Evolutionary conservation across 2,888 invertebrate genomes (phyloP), one percentile per base, ranked within the genome.

Genomic region (Torymus aiolomorphi): DNA sequence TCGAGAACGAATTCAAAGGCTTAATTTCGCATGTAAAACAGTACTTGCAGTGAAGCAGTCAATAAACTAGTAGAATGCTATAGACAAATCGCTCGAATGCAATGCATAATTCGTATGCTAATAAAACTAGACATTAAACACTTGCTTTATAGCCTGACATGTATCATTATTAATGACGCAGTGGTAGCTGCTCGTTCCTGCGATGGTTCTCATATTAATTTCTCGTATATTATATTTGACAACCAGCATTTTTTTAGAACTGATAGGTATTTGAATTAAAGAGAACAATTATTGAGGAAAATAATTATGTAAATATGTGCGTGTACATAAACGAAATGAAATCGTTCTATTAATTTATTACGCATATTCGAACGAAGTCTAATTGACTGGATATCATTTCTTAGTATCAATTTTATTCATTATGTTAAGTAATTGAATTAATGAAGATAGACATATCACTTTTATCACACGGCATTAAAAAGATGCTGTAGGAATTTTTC

Each of bases 91-190:
- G 54, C 14, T 67, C 10, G 13, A 59, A 70, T 51, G 49, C 11
- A 13, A 3, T n/a, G 20, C 65, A 59, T 49, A 59, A 71, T 72
- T 72, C 20, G 54, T 61, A 78, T 75, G 59, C 31, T 72, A 78
- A 72, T 78, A 61, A 78, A 72, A n/a, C 42, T 54, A 66, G 14
- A 24, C 18, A 65, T 67, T 4, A 52, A 65, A 2, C 31, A 31
- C n/a, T 11, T 42, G 61, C n/a, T 72, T 78, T 67, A 73, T 72
- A 42, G 49, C 13, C 24, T 14, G 11, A 20, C 54, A 57, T 61
- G 10, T 14, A 31, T 31, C 5, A 31, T 31, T 31, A 31, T 31
- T 31, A 2, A 31, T 8, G 0, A 31, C 31, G 31, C 31, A 31
- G 31, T 31, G 31, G 4, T 31, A 31, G 31, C 3, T 31, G 31